Evolutionary conservation across 2,113 vertebrate genomes (phyloP).

Genomic region (Noturus placidus): DNA sequence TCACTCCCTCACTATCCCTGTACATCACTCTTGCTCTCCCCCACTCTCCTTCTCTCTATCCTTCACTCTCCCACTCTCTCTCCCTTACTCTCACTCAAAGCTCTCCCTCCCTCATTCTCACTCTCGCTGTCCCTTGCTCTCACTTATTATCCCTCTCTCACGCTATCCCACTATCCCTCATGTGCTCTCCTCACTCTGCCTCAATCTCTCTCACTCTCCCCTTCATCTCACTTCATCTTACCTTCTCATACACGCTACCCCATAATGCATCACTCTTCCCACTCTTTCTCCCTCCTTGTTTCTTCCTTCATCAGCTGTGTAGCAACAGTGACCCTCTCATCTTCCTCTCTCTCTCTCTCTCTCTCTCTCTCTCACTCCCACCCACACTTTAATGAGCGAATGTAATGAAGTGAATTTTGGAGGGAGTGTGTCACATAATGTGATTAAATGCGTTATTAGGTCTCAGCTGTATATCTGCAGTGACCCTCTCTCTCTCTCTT

Average conservation of each 20-base stretch:
- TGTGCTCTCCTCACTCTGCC: not conserved
- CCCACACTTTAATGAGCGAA: slow-evolving; percentile 17
- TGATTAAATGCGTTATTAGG: slow-evolving; percentile 75
- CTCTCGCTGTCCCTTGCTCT: not conserved
- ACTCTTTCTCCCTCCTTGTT: not conserved
- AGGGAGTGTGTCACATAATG: slow-evolving; percentile 64
- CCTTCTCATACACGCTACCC: not conserved
- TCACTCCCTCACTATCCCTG: not conserved
- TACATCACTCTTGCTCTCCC: not conserved
- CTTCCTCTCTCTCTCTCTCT: not conserved
- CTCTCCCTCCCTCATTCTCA: not conserved
- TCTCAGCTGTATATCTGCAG: slow-evolving; percentile 36
- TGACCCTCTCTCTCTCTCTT: not conserved
- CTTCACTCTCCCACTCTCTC: not conserved
- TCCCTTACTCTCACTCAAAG: not conserved
- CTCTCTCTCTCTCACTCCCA: not conserved
- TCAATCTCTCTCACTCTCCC: not conserved
- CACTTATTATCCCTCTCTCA: not conserved
- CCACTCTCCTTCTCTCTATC: too few relatives aligned
- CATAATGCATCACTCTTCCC: not conserved
- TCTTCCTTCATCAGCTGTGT: slow-evolving; percentile 40
- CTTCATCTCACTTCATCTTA: not conserved
- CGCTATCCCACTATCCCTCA: not conserved
- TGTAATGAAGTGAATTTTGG: slow-evolving; percentile 31
- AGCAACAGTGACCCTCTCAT: too few relatives aligned